Percentiles rank a stretch among this genome's conserved stretches.
These are phyloP conservation scores for Epizoanthus rinbou DNA, from an alignment of 92 coral and sea anemone species.

Conservation along the genomic window DNA sequence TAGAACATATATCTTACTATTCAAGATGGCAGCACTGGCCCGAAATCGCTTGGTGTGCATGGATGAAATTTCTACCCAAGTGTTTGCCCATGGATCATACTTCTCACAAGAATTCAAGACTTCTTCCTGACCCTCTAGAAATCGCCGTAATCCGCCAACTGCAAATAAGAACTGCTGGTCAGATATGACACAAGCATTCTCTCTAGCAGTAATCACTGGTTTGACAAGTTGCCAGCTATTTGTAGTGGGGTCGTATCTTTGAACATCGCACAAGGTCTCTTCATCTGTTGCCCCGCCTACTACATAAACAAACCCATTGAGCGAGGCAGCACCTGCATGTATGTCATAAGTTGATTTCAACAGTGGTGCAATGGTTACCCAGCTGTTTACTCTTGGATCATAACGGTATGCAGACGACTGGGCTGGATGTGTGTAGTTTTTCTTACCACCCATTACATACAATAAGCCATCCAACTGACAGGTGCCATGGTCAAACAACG, in stretches of 20 bases:
- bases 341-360: background rate
- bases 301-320: slow-evolving; percentile 1
- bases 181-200: background rate
- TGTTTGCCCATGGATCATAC: background rate
- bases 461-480: background rate
- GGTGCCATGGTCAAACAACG: background rate
- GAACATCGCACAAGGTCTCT: background rate
- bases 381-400: slow-evolving; percentile 4
- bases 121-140: background rate
- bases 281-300: background rate
- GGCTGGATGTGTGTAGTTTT: background rate
- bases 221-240: background rate
- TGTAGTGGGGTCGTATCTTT: background rate
- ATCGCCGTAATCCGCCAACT: background rate
- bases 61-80: background rate
- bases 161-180: background rate
- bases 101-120: background rate
- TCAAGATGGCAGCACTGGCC: background rate
- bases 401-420: background rate
- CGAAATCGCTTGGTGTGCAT: background rate
- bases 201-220: background rate
- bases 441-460: background rate
- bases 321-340: background rate
- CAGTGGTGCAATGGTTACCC: background rate
- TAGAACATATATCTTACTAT: background rate